A percentile compares a stretch with the other conserved stretches of the same genome.
phyloP scores from a whole-genome alignment of 2,113 vertebrate species.

The Carollia perspicillata region DNA sequence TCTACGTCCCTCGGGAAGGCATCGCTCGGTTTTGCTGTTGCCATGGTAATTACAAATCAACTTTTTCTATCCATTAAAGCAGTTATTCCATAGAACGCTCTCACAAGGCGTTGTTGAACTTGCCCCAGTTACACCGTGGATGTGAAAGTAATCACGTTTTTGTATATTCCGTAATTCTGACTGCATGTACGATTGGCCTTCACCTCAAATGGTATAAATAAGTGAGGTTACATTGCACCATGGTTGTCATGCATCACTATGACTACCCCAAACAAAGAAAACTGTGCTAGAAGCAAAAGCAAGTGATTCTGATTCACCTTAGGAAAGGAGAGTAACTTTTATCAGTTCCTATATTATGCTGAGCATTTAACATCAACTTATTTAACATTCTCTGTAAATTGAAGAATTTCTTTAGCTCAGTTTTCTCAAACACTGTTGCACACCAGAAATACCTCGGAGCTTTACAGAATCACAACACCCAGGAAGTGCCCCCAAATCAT shows the following conservation, averaged over 20 bases:
- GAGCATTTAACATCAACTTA: neutral
- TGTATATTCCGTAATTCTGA: slow-evolving; percentile 52
- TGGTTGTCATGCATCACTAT: slow-evolving; percentile 32
- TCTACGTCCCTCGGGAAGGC: neutral
- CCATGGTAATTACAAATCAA: slow-evolving; percentile 70
- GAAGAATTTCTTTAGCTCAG: neutral
- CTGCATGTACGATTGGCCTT: neutral
- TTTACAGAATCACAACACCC: neutral
- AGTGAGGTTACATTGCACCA: neutral
- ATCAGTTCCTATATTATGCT: neutral
- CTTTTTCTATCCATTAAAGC: slow-evolving; percentile 46
- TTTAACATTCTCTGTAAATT: slow-evolving; percentile 7
- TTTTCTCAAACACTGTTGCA: slow-evolving; percentile 13
- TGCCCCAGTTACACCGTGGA: neutral
- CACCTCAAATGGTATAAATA: slow-evolving; percentile 35
- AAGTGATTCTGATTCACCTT: neutral
- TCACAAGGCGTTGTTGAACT: slow-evolving; percentile 53
- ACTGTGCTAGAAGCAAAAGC: slow-evolving; percentile 7
- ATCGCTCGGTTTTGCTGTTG: slow-evolving; percentile 51
- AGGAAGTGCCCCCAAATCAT: neutral
- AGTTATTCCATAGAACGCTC: slow-evolving; percentile 43
- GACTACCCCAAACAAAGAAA: slow-evolving; percentile 54
- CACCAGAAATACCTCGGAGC: neutral
- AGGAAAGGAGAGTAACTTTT: neutral
- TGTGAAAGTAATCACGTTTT: slow-evolving; percentile 41